Conservation (phyloP, 2,797 vertebrate species). For the Otolemur crassicaudatus region DNA sequence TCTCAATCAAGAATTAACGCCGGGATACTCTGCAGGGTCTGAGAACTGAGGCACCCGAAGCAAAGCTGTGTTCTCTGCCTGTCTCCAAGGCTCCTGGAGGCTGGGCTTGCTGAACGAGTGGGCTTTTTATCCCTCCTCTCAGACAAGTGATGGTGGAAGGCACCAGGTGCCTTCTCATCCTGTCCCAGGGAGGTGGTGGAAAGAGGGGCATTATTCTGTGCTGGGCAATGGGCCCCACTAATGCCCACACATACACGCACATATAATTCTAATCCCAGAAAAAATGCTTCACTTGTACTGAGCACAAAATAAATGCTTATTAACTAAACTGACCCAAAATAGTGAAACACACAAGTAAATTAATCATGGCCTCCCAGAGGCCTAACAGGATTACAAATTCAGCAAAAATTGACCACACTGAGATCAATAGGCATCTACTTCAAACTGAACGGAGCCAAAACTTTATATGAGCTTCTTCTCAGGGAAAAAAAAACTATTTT, state of each 20-base stretch:
- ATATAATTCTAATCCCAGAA: background rate
- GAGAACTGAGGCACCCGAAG: background rate
- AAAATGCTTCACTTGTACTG: background rate
- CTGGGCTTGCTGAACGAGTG: background rate
- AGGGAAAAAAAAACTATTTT: background rate
- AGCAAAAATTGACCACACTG: slow-evolving; percentile 33
- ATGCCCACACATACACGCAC: background rate
- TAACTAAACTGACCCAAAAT: slow-evolving; percentile 62
- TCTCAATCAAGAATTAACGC: background rate
- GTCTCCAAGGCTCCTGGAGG: background rate
- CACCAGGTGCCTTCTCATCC: background rate
- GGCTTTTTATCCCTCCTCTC: background rate
- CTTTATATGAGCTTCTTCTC: slow-evolving; percentile 32
- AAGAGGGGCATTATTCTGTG: background rate
- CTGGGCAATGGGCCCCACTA: background rate
- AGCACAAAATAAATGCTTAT: slow-evolving; percentile 64
- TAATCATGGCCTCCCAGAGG: slow-evolving; percentile 35
- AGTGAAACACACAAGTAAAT: slow-evolving; percentile 60
- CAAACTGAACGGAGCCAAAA: slow-evolving; percentile 34
- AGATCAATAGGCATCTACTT: slow-evolving; percentile 43
- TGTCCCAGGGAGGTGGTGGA: background rate
- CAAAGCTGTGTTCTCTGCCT: background rate
- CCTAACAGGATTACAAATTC: slow-evolving; percentile 69
- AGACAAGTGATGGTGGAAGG: background rate
- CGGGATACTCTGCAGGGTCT: background rate